Base-by-base conservation (phyloP, 2,797 vertebrate genomes). In the Oryzias dopingdopingensis region DNA sequence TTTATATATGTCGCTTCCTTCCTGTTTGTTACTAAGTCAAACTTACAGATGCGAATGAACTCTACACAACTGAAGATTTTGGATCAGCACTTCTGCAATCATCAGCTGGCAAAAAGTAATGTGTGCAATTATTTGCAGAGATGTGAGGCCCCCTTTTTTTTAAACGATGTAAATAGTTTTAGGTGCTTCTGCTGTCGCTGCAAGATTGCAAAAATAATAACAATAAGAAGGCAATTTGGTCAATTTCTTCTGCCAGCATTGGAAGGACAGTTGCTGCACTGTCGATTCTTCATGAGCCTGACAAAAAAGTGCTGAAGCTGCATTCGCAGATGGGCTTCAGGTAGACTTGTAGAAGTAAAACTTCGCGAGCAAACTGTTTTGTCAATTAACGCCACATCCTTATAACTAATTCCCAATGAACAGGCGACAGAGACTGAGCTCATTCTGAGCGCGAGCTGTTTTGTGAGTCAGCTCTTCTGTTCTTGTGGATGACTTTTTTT, bases 401-500 rank as follows among this genome's bases (percentile, higher is more conserved):
- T 56, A 67, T 67, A 66, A 65, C 61, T 53, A 53, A 61, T 58
- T 60, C 24, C 49, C 51, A 59, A 64, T 52, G 61, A 76, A 63
- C 76, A 67, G 57, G 59, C 65, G 61, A 80, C 71, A 37, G 32
- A 37, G 10, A 66, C 70, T 47, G 67, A 73, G 77, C 52, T 61
- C 26, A 48, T 56, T 72, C 67, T 59, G 48, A 62, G 59, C 49
- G 61, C 52, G 75, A 82, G 65, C 76, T 80, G 83, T 84, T 82
- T 68, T 74, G 65, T 88, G 80, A 90, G 65, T 88, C 84, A 87
- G 65, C 59, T 73, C 65, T 73, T 70, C 69, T 85, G 81, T 86
- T 86, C 77, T 81, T 79, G 78, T 80, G 53, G 80, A 85, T 81
- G 78, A 85, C 77, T 79, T 79, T 71, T 70, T 37, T 37, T 18